Conservation (phyloP, 2,888 invertebrate genomes). For the Phortica okadai region DNA sequence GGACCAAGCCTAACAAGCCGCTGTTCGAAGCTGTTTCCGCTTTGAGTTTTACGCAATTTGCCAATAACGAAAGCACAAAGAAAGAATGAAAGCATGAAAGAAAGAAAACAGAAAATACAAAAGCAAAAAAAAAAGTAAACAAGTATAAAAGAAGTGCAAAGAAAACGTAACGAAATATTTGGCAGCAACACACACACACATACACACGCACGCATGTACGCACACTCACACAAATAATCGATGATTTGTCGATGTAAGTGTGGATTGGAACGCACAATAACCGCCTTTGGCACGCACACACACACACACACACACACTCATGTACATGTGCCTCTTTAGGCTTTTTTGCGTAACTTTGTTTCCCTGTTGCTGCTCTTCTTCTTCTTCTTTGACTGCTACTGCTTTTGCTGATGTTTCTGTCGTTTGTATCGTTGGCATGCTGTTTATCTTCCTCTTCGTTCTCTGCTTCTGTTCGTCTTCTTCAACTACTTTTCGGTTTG, state of each 20-base stretch:
- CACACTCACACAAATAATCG: conserved; percentile 33
- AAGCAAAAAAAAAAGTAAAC: conserved; percentile 13
- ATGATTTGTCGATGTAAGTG: conserved; percentile 33
- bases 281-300: not conserved
- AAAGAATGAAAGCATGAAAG: not conserved
- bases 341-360: not conserved
- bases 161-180: conserved; percentile 1
- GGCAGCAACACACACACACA: not conserved
- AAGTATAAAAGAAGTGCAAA: not conserved
- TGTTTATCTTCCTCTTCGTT: too few species aligned
- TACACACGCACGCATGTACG: not conserved
- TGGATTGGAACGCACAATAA: not conserved
- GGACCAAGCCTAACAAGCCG: not conserved
- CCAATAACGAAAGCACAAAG: not conserved
- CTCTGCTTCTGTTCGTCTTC: too few species aligned
- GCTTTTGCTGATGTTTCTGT: not conserved
- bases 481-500: too few species aligned
- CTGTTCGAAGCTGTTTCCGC: not conserved
- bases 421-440: not conserved
- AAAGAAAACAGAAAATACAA: not conserved
- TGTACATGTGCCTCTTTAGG: not conserved
- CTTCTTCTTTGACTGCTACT: not conserved
- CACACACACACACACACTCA: not conserved
- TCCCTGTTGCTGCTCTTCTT: not conserved
- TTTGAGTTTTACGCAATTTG: conserved; percentile 5